Evolutionary conservation across 2,888 invertebrate genomes (phyloP), one percentile per base, ranked within the genome.

Genomic region (Allolobophora icterica): DNA sequence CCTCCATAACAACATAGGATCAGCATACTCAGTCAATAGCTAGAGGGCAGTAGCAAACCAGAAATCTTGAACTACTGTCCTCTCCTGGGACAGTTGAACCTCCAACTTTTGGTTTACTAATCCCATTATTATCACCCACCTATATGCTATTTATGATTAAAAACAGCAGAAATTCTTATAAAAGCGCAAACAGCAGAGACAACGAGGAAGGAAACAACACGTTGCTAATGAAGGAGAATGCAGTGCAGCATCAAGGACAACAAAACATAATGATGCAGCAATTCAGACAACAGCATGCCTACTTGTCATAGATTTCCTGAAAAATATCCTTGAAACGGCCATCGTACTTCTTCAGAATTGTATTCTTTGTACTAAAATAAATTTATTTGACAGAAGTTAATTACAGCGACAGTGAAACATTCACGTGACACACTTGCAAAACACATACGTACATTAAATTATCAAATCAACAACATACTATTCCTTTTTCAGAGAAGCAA

Each of bases 241-340:
- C n/a, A n/a, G n/a, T n/a, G n/a, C n/a, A n/a, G n/a, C n/a, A n/a
- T n/a, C n/a, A n/a, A n/a, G n/a, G 24, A 24, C 52, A 52, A 52
- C 52, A 52, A 52, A 52, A 24, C 24, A 52, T 19, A 52, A 52
- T 24, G 24, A 89, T 21, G 24, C 13, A 38, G 30, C 89, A 35
- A 89, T 30, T 8, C 8, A 34, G 35, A 38, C 40, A 89, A 33
- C 42, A 11, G 11, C 42, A 15, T 42, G 33, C 89, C 33, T 34
- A 42, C 42, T 40, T 89, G 21, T 89, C 45, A 95, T 99, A 99
- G 93, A 99, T 97, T 92, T 98, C 98, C 95, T 99, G 97, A 96
- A 99, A 99, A 93, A 99, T 98, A 94, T 99, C 98, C 95, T 99
- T 99, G 95, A 99, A 99, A 92, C 98, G 97, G 0, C 99, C 99